These are phyloP conservation scores for Festucalex cinctus DNA, from an alignment of 2,113 vertebrate species.

Conservation along the genomic window DNA sequence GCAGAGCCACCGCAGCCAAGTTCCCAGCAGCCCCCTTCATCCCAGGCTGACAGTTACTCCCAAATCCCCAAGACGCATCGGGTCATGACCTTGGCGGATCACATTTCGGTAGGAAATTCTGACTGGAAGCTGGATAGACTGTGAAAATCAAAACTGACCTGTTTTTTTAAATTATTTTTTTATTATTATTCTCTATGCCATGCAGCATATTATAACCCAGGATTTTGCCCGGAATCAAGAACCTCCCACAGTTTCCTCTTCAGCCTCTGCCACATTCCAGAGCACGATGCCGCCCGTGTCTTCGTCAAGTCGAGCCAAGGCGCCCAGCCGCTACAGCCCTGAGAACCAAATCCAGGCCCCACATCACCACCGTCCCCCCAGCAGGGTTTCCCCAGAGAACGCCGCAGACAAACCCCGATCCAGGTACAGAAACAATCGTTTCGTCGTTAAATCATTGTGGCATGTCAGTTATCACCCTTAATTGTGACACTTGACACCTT, in stretches of 20 bases:
- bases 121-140: background rate
- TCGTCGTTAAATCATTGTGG: background rate
- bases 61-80: constrained; percentile 86
- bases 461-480: background rate
- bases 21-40: constrained; percentile 76
- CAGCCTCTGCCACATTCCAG: constrained; percentile 81
- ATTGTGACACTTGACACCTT: constrained; percentile 3
- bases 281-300: constrained; percentile 67
- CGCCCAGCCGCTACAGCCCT: constrained; percentile 86
- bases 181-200: background rate
- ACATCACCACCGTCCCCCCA: constrained; percentile 82
- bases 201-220: constrained; percentile 96
- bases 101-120: constrained; percentile 86
- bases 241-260: constrained; percentile 74
- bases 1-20: constrained; percentile 67
- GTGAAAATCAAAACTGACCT: background rate
- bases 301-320: constrained; percentile 78
- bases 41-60: constrained; percentile 79
- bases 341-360: constrained; percentile 78
- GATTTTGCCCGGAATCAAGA: constrained; percentile 96
- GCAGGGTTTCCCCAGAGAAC: constrained; percentile 90
- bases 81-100: constrained; percentile 95
- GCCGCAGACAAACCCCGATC: constrained; percentile 83
- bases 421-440: constrained; percentile 73
- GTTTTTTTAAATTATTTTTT: no score